Conservation (phyloP, 2,113 vertebrate species). For the Pelodiscus sinensis region DNA sequence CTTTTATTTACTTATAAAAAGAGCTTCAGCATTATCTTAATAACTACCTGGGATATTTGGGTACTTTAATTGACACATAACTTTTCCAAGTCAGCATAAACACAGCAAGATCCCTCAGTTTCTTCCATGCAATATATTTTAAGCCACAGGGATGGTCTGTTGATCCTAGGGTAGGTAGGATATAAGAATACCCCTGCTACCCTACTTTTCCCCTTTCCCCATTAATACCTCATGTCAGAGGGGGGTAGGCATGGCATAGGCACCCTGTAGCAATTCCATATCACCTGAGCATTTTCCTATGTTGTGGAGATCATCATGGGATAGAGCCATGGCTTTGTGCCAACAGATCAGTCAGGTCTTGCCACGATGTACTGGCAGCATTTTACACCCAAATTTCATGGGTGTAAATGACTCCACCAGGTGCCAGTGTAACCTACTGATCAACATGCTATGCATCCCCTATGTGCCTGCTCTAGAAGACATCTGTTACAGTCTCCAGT, state of each 20-base stretch:
- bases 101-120: background rate
- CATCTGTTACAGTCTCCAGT: background rate
- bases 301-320: background rate
- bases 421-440: background rate
- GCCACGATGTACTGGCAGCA: background rate
- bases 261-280: background rate
- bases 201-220: background rate
- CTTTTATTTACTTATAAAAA: slow-evolving; percentile 40
- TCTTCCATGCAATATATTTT: background rate
- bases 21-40: slow-evolving; percentile 30
- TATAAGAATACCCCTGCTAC: background rate
- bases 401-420: background rate
- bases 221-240: background rate
- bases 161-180: accelerated
- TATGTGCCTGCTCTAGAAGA: background rate
- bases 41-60: background rate
- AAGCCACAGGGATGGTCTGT: accelerated
- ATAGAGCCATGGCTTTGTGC: background rate
- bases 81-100: background rate
- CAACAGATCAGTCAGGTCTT: background rate
- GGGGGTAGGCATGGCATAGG: accelerated
- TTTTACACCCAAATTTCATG: too few species aligned
- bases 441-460: background rate
- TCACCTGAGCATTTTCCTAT: background rate
- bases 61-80: background rate